These are phyloP conservation scores for Hartigia nigra DNA, from an alignment of 2,888 invertebrate genomes.

Conservation along the genomic window DNA sequence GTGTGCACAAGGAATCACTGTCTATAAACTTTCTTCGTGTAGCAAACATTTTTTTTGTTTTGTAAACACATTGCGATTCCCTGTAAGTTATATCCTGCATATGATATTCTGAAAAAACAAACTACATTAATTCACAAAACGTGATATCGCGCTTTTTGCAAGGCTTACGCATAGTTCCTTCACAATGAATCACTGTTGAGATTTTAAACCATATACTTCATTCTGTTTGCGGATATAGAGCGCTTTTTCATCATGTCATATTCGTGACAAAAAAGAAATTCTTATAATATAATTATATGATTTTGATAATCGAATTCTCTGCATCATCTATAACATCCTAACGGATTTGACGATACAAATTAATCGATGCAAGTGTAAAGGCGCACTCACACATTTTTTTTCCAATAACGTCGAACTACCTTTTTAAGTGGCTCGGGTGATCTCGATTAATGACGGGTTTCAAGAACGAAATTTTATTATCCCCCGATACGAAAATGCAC, in stretches of 20 bases:
- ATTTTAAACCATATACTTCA: neutral
- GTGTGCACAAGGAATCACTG: too few species aligned
- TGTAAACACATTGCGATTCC: neutral
- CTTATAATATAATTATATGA: neutral
- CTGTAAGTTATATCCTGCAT: neutral
- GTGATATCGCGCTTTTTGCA: neutral
- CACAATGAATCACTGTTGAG: neutral
- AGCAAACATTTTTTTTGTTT: neutral
- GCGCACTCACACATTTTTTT: neutral
- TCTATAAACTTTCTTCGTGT: too few species aligned
- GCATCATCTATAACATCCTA: neutral
- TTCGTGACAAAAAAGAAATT: neutral
- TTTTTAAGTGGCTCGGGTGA: neutral
- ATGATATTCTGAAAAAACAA: neutral
- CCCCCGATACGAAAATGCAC: slow-evolving; percentile 18
- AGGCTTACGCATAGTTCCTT: neutral
- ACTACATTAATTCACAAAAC: neutral
- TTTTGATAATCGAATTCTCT: neutral
- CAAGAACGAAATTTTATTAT: slow-evolving; percentile 26
- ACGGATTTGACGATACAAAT: neutral
- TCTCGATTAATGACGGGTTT: neutral
- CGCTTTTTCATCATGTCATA: neutral
- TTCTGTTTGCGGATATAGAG: neutral
- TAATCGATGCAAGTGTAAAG: neutral
- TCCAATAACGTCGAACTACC: neutral